Conservation (phyloP, 1,140 invertebrate genomes). For the Macrotrachela quadricornifera region DNA sequence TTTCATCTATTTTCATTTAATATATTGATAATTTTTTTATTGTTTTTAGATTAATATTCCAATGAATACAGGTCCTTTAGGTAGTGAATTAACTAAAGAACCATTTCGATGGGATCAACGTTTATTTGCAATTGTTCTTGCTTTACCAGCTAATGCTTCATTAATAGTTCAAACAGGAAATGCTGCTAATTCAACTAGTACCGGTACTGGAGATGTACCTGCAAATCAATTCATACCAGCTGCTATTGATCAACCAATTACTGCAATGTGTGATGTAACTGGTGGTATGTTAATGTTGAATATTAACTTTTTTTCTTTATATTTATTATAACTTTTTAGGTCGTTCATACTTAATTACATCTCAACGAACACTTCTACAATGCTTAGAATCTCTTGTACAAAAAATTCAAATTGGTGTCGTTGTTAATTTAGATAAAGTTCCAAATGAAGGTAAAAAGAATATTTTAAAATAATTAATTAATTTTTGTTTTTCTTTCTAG, state of each 20-base stretch:
- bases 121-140: slow-evolving; percentile 72
- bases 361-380: slow-evolving; percentile 77
- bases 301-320: too few species aligned
- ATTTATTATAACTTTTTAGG: too few species aligned
- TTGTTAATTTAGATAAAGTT: slow-evolving; percentile 67
- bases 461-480: too few species aligned
- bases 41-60: slow-evolving; percentile 57
- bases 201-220: slow-evolving; percentile 10
- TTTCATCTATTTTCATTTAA: not conserved
- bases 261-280: slow-evolving; percentile 96
- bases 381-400: slow-evolving; percentile 87
- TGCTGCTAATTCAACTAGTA: not conserved
- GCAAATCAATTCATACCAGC: slow-evolving; percentile 31
- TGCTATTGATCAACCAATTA: slow-evolving; percentile 72
- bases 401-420: slow-evolving; percentile 88
- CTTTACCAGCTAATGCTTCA: not conserved
- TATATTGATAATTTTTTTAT: not conserved
- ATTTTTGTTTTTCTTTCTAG: too few species aligned
- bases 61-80: slow-evolving; percentile 72
- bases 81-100: slow-evolving; percentile 83
- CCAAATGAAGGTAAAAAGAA: not conserved
- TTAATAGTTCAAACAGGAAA: not conserved
- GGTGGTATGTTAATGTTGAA: slow-evolving; percentile 54
- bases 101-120: slow-evolving; percentile 97
- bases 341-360: slow-evolving; percentile 78